These are phyloP conservation scores for Schizaphis graminum DNA, from an alignment of 2,888 invertebrate genomes.

Conservation along the genomic window DNA sequence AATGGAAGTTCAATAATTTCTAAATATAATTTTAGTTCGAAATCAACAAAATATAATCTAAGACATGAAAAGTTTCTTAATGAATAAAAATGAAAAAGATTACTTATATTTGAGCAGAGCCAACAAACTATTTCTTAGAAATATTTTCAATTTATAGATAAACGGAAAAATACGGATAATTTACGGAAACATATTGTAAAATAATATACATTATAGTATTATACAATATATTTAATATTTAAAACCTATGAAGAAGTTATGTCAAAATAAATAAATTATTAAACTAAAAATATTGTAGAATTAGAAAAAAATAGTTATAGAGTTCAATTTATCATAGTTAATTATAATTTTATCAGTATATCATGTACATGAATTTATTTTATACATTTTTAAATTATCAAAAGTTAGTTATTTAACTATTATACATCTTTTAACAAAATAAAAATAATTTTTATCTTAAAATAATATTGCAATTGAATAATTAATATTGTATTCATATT, in stretches of 20 bases:
- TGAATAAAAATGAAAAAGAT: background rate
- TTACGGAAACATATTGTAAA: background rate
- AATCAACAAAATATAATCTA: background rate
- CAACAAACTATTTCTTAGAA: background rate
- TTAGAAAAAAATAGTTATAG: background rate
- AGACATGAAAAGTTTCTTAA: background rate
- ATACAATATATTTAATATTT: background rate
- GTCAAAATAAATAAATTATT: background rate
- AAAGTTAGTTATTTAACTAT: background rate
- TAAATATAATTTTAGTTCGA: background rate
- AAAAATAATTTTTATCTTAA: background rate
- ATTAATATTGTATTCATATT: background rate
- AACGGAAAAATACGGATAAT: no score
- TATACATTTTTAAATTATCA: background rate
- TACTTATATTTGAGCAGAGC: background rate
- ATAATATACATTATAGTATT: background rate
- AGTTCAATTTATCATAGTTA: background rate
- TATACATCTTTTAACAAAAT: background rate
- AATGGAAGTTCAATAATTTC: background rate
- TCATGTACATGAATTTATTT: background rate
- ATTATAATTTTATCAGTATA: background rate
- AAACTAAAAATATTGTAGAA: background rate
- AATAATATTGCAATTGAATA: background rate
- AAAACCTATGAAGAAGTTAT: background rate
- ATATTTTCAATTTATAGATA: background rate